Base-by-base conservation (phyloP, 2,797 vertebrate genomes). In the Leuciscus waleckii region DNA sequence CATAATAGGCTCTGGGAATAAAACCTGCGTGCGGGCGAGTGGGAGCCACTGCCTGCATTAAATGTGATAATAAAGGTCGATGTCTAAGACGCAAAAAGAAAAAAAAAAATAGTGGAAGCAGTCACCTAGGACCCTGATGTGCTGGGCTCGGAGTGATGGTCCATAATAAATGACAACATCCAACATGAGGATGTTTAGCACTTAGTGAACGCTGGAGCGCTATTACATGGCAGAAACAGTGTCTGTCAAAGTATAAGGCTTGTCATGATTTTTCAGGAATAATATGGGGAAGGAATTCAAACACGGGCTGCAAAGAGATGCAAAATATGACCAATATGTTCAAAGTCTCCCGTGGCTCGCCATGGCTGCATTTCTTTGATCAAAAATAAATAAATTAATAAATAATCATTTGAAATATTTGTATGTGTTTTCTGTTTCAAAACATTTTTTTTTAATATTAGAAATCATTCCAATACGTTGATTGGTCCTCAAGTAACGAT, bases 1-100 rank as follows among this genome's bases (percentile, higher is more conserved):
- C 88, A 90, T 92, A 93, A 92, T 92, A 92, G 94, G 94, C 93
- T 87, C 89, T 90, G 81, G 92, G 87, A 91, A 92, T 89, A 89
- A 93, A 89, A 91, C 17, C 35, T 82, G 68, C 68, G 82, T 74
- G 77, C 41, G 39, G 77, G 16, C 5, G 79, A 86, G 79, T 16
- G 74, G 79, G 77, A 67, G 83, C 93, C 90, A 91, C 93, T 91
- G 90, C 86, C 29, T 91, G 91, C 91, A 90, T 90, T 88, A 92
- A 93, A 92, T 92, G 93, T 89, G 90, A 93, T 85, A 86, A 84
- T 82, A 82, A 83, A 82, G 74, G 73, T 87, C 68, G 79, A 88
- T 81, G 80, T 77, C 54, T 85, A 49, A 85, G 65, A 84, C 29
- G 73, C 63, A 69, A 37, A 29, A 78, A 74, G 61, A 75, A 88